Evolutionary conservation across 2,113 vertebrate genomes (phyloP).

Genomic region (Carassius carassius): DNA sequence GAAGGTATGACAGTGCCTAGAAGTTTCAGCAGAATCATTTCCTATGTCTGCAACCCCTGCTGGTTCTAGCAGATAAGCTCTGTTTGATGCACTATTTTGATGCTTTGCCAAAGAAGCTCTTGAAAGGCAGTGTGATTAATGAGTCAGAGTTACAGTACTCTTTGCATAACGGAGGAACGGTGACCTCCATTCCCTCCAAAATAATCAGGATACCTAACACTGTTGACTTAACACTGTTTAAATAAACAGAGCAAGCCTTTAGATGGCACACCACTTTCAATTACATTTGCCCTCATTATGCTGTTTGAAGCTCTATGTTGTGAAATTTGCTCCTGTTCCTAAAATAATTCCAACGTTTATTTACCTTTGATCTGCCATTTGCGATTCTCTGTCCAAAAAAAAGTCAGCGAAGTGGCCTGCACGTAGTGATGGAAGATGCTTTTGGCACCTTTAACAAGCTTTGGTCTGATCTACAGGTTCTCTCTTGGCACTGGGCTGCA

Average conservation of each 20-base stretch:
- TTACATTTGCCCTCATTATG: constrained; percentile 5
- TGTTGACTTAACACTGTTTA: constrained; percentile 23
- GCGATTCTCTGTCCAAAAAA: not conserved
- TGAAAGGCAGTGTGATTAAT: constrained; percentile 56
- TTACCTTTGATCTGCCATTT: not conserved
- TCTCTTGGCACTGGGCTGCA: constrained; percentile 88
- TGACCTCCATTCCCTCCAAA: constrained; percentile 32
- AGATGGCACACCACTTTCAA: not conserved
- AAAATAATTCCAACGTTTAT: not conserved
- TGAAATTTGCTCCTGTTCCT: not conserved
- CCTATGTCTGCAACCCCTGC: constrained; percentile 39
- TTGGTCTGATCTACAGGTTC: constrained; percentile 79
- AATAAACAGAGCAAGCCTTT: not conserved
- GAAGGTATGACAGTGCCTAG: constrained; percentile 1
- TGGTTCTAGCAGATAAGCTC: constrained; percentile 50
- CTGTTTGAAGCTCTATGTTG: not conserved
- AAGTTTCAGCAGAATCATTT: constrained; percentile 23
- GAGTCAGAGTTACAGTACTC: constrained; percentile 55
- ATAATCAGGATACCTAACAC: not conserved
- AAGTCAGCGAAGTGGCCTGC: not conserved
- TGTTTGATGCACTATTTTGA: constrained; percentile 16
- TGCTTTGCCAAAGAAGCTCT: constrained; percentile 41
- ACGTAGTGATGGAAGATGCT: not conserved
- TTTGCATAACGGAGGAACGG: constrained; percentile 19
- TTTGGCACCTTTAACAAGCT: not conserved